phyloP scores from a whole-genome alignment of 2,797 vertebrate species.

The Oreortyx pictus region DNA sequence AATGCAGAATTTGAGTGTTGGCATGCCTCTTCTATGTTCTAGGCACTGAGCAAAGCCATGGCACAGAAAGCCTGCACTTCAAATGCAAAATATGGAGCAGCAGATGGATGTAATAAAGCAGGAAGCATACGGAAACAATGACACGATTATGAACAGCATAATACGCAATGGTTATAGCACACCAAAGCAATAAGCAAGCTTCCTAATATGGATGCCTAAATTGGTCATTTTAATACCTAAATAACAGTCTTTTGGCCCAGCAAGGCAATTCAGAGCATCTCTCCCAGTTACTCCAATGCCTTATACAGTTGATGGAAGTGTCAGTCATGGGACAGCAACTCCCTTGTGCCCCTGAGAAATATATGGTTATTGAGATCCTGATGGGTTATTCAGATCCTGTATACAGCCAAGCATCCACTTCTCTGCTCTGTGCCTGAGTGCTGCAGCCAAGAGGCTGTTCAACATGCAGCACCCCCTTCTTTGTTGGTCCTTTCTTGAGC shows the following conservation, averaged over 20 bases:
- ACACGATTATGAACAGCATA: not conserved
- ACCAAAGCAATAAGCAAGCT: conserved; percentile 19
- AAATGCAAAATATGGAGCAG: not conserved
- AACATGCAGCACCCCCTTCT: not conserved
- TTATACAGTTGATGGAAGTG: not conserved
- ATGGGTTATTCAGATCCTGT: not conserved
- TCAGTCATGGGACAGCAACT: not conserved
- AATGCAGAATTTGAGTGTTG: not conserved
- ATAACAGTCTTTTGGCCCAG: conserved; percentile 30
- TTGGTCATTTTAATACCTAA: conserved; percentile 1
- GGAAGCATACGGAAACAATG: conserved; percentile 23
- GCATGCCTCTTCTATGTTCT: not conserved
- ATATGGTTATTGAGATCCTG: not conserved
- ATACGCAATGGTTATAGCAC: not conserved
- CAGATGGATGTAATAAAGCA: conserved; percentile 43
- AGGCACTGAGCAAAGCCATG: not conserved
- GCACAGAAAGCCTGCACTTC: not conserved
- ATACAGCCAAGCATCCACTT: not conserved
- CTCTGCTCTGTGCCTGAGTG: not conserved
- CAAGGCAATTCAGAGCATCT: conserved; percentile 1
- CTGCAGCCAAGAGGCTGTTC: not conserved
- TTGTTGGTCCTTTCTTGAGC: not conserved
- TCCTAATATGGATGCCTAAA: conserved; percentile 43
- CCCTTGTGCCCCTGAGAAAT: not conserved
- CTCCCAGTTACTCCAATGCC: not conserved